Percentiles rank a stretch among this genome's conserved stretches.
These are phyloP conservation scores for Apodemus sylvaticus DNA, from an alignment of 2,113 vertebrate genomes.

Conservation along the genomic window DNA sequence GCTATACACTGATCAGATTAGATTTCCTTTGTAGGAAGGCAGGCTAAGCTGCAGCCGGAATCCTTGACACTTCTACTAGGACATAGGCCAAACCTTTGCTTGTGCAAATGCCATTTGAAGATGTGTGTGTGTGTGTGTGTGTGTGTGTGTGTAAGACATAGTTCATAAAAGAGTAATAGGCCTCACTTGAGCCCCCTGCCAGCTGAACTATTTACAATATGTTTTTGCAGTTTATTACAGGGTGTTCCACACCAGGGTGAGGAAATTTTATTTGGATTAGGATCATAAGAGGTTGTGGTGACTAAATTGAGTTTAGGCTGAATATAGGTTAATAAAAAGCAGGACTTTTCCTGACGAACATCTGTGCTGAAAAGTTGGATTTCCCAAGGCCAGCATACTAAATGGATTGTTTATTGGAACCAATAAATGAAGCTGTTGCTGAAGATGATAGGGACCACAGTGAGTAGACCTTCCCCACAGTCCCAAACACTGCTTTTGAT, in stretches of 20 bases:
- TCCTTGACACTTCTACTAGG: not conserved
- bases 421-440: slow-evolving; percentile 47
- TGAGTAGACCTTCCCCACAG: not conserved
- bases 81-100: slow-evolving; percentile 30
- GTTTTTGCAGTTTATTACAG: slow-evolving; percentile 73
- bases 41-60: not conserved
- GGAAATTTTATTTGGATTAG: slow-evolving; percentile 76
- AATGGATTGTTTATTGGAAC: slow-evolving; percentile 59
- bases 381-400: slow-evolving; percentile 57
- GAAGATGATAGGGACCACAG: not conserved
- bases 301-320: slow-evolving; percentile 71
- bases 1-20: not conserved
- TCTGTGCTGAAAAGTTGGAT: slow-evolving; percentile 71
- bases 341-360: slow-evolving; percentile 63
- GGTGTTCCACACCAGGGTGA: slow-evolving; percentile 65
- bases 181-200: slow-evolving; percentile 61
- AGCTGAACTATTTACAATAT: slow-evolving; percentile 74
- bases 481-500: slow-evolving; percentile 23
- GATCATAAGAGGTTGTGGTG: slow-evolving; percentile 72
- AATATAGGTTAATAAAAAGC: slow-evolving; percentile 75
- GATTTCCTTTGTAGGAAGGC: not conserved
- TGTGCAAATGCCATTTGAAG: slow-evolving; percentile 2
- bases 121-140: not conserved
- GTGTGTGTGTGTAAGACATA: slow-evolving; percentile 6
- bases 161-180: slow-evolving; percentile 66